Evolutionary conservation across 2,797 vertebrate genomes (phyloP).

Genomic region (Leontopithecus rosalia): DNA sequence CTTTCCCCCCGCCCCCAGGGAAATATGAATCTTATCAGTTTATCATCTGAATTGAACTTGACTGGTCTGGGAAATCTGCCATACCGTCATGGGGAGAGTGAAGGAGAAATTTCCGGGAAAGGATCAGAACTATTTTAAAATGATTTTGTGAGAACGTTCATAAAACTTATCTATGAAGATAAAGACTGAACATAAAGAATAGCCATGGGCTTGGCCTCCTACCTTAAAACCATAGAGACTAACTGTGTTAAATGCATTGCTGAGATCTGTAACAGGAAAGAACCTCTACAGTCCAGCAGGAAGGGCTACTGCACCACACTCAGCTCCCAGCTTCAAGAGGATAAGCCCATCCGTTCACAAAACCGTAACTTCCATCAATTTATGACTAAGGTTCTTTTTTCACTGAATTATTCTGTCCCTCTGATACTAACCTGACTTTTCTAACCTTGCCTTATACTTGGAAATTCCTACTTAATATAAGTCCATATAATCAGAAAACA

Average conservation of each 20-base stretch:
- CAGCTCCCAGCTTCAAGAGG: not conserved
- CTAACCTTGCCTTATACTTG: not conserved
- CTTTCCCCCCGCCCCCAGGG: constrained; percentile 43
- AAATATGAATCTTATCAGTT: constrained; percentile 47
- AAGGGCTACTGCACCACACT: not conserved
- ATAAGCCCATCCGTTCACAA: not conserved
- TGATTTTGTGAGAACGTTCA: not conserved
- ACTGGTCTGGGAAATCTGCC: constrained; percentile 55
- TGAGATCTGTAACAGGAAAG: not conserved
- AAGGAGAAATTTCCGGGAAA: constrained; percentile 70
- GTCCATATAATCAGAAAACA: not conserved
- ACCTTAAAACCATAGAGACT: not conserved
- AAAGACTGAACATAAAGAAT: not conserved
- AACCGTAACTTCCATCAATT: not conserved
- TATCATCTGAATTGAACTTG: constrained; percentile 68
- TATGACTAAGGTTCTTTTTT: not conserved
- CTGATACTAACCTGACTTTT: not conserved
- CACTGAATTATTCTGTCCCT: not conserved
- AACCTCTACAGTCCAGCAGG: not conserved
- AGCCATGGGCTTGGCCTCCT: not conserved
- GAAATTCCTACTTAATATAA: not conserved
- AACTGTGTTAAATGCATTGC: not conserved
- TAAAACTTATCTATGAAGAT: not conserved
- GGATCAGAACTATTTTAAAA: constrained; percentile 73
- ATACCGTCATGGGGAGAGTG: constrained; percentile 16